A percentile compares a stretch with the other conserved stretches of the same genome.
Conservation (phyloP, 2,888 invertebrate species). For the Heliconius sara region DNA sequence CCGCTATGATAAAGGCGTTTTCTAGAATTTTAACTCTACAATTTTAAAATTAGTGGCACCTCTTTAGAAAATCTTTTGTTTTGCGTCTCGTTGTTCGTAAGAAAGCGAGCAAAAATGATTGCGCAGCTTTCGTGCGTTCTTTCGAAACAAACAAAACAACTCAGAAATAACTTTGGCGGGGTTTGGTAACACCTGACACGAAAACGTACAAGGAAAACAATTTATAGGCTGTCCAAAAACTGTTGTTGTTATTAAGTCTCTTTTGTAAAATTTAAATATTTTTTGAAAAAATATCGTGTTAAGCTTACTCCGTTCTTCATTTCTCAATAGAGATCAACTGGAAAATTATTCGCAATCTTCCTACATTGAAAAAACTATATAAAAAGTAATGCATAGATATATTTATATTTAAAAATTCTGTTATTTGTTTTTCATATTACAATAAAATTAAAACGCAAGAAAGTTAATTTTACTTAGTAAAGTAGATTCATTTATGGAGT, state of each 20-base stretch:
- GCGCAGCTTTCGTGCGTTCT: slow-evolving; percentile 11
- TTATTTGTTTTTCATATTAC: no score
- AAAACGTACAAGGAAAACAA: slow-evolving; percentile 19
- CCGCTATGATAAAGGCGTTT: not conserved
- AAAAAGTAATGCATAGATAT: not conserved
- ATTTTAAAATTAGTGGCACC: not conserved
- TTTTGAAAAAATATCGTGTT: no score
- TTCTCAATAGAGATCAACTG: not conserved
- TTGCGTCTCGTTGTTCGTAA: not conserved
- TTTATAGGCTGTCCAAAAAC: not conserved
- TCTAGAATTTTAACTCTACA: no score
- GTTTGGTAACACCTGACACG: slow-evolving; percentile 20
- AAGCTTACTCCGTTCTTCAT: not conserved
- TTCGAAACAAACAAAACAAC: slow-evolving; percentile 28
- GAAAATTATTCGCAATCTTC: not conserved
- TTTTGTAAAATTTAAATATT: not conserved
- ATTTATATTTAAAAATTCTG: no score
- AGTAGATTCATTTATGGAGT: no score
- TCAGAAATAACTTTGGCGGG: slow-evolving; percentile 42
- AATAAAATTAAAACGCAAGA: no score
- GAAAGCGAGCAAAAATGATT: not conserved
- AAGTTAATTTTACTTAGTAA: no score
- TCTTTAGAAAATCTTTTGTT: not conserved
- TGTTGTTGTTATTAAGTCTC: not conserved
- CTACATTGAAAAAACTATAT: not conserved